These are phyloP conservation scores for Carapus acus DNA, from an alignment of 2,797 vertebrate genomes.

Conservation along the genomic window DNA sequence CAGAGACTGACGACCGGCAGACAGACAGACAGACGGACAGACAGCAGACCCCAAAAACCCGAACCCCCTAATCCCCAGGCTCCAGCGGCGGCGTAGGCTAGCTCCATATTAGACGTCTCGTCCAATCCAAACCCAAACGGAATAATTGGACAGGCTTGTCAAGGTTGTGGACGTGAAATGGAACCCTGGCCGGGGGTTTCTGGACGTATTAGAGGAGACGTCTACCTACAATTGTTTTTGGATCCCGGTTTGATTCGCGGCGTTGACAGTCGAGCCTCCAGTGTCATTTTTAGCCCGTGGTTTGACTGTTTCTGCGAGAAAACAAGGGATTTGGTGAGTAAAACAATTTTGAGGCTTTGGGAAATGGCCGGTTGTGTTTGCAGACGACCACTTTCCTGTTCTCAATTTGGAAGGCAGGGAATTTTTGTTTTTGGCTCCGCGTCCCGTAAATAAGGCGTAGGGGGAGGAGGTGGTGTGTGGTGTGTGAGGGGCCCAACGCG, in stretches of 20 bases:
- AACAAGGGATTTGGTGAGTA: conserved; percentile 47
- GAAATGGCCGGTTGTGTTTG: conserved; percentile 44
- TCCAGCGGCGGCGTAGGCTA: conserved; percentile 43
- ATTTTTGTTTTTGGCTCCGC: conserved; percentile 37
- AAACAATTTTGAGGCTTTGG: conserved; percentile 49
- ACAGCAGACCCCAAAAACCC: conserved; percentile 41
- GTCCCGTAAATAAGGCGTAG: conserved; percentile 37
- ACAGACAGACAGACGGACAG: conserved; percentile 52
- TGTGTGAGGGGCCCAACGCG: too few relatives aligned
- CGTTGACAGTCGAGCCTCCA: conserved; percentile 20
- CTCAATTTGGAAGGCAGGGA: conserved; percentile 38
- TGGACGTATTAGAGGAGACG: conserved; percentile 32
- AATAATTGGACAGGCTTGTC: conserved; percentile 41
- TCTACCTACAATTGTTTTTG: conserved; percentile 35
- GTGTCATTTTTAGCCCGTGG: conserved; percentile 33
- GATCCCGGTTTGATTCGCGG: conserved; percentile 20
- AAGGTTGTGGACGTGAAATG: conserved; percentile 51
- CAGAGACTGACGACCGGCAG: conserved; percentile 47
- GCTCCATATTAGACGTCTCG: conserved; percentile 45
- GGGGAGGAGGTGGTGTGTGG: too few relatives aligned
- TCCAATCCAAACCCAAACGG: conserved; percentile 51
- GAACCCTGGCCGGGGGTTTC: conserved; percentile 25
- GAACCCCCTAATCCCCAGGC: conserved; percentile 57
- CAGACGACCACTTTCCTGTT: conserved; percentile 43
- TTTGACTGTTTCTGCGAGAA: conserved; percentile 30